phyloP scores from a whole-genome alignment of 2,113 vertebrate genomes.

The Lepidiolamprologus cunningtoni region DNA sequence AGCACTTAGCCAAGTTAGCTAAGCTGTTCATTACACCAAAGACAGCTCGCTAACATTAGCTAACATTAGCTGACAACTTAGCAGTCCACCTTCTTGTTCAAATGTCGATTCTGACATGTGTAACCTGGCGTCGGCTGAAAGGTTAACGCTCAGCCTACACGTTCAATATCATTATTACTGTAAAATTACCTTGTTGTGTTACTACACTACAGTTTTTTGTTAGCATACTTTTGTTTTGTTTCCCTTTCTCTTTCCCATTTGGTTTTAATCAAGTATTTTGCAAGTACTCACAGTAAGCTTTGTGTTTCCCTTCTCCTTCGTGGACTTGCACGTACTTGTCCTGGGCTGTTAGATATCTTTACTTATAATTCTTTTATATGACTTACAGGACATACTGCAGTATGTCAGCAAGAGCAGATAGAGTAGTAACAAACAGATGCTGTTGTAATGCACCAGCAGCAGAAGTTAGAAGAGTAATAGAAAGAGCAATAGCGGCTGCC shows the following conservation, averaged over 20 bases:
- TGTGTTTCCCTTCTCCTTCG: background rate
- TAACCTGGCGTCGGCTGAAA: background rate
- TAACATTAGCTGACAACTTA: background rate
- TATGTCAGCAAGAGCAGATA: background rate
- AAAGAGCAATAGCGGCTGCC: background rate
- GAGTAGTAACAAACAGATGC: background rate
- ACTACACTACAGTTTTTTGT: background rate
- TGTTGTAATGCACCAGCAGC: background rate
- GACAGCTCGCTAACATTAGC: too few species aligned
- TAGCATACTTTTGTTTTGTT: background rate
- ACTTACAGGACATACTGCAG: background rate
- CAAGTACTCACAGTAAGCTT: background rate
- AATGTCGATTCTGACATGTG: background rate
- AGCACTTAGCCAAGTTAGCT: background rate
- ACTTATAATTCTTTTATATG: background rate
- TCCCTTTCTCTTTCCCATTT: too few species aligned
- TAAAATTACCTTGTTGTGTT: background rate
- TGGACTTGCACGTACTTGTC: background rate
- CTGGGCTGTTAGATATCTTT: background rate
- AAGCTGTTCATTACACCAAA: background rate
- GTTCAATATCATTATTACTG: background rate
- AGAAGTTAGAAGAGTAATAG: background rate
- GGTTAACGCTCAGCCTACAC: background rate
- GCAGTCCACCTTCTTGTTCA: background rate
- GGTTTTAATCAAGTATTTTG: background rate